Evolutionary conservation across 2,113 vertebrate genomes (phyloP).

Genomic region (Leiothrix lutea): DNA sequence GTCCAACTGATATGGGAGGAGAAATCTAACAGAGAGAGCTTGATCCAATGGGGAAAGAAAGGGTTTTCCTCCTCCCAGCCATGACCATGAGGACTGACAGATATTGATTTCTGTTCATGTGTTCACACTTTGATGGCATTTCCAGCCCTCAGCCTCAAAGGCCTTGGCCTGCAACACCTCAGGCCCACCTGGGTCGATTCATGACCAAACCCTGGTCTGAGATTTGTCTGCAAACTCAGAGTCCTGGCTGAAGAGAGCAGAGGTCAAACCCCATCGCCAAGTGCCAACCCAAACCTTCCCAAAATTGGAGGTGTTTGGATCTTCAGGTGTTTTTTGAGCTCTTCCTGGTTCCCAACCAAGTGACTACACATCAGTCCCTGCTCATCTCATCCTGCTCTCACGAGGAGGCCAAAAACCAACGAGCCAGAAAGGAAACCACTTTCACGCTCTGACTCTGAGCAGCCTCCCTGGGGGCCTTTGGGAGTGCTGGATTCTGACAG

Average conservation of each 20-base stretch:
- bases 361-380: not conserved
- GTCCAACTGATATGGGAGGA: not conserved
- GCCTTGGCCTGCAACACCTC: not conserved
- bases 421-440: not conserved
- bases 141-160: not conserved
- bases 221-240: not conserved
- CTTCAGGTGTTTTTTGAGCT: not conserved
- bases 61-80: not conserved
- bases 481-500: not conserved
- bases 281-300: not conserved
- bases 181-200: accelerated
- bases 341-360: not conserved
- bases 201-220: not conserved
- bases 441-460: not conserved
- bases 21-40: not conserved
- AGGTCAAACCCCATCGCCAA: not conserved
- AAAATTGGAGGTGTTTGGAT: not conserved
- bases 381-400: accelerated
- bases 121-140: not conserved
- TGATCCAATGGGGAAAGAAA: not conserved
- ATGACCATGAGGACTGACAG: not conserved
- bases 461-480: not conserved
- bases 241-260: not conserved
- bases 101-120: accelerated
- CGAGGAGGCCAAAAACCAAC: not conserved